phyloP scores from a whole-genome alignment of 1,140 invertebrate species.

The Sminthurinus signatus region DNA sequence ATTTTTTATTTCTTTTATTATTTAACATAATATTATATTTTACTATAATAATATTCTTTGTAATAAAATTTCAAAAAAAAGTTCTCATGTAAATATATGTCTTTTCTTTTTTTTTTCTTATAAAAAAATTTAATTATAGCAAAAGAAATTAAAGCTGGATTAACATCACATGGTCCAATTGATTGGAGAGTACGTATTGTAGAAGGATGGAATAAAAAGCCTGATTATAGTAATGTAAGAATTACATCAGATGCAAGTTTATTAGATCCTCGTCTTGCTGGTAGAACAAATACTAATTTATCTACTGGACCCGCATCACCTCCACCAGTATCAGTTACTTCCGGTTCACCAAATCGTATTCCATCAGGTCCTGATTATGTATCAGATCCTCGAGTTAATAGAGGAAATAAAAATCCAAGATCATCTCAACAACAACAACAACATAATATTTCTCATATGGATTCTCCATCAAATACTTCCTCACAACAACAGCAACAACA shows the following conservation, averaged over 20 bases:
- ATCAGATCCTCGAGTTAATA: conserved; percentile 5
- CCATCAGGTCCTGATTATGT: conserved; percentile 1
- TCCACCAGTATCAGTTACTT: conserved; percentile 2
- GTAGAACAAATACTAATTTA: not conserved
- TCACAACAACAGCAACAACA: not conserved
- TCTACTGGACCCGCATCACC: conserved; percentile 14
- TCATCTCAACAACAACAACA: not conserved
- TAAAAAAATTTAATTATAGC: too few relatives aligned
- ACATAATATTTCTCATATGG: too few relatives aligned
- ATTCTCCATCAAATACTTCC: too few relatives aligned
- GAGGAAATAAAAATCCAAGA: not conserved
- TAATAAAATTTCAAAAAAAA: too few relatives aligned
- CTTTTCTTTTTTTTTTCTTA: too few relatives aligned
- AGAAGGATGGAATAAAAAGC: conserved; percentile 54
- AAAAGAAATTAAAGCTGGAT: conserved; percentile 74
- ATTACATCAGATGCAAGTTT: conserved; percentile 47
- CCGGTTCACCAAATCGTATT: conserved; percentile 4
- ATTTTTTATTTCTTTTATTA: too few relatives aligned
- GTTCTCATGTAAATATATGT: too few relatives aligned
- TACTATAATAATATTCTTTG: too few relatives aligned
- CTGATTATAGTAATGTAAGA: conserved; percentile 66
- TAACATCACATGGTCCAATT: conserved; percentile 66
- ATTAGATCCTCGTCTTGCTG: conserved; percentile 31
- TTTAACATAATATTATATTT: too few relatives aligned
- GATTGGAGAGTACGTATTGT: conserved; percentile 60